Percentiles rank a stretch among this genome's conserved stretches.
Evolutionary conservation across 2,797 vertebrate species (phyloP).

Genomic region (Enteromius radiatus): DNA sequence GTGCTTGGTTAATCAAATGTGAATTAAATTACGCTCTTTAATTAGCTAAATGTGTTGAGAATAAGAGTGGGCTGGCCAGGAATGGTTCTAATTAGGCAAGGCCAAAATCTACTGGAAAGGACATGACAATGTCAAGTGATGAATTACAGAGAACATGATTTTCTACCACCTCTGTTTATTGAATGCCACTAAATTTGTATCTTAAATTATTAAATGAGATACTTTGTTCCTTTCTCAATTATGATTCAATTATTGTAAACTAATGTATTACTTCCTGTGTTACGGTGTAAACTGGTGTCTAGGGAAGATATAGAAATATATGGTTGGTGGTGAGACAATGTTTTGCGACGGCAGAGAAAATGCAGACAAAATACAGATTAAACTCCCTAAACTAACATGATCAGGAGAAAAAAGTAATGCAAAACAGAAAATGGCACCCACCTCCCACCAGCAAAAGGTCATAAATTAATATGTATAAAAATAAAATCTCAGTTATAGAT

Average conservation of each 20-base stretch:
- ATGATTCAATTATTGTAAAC: background rate
- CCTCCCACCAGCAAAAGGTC: no score
- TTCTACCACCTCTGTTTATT: conserved; percentile 28
- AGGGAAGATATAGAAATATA: no score
- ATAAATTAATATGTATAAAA: no score
- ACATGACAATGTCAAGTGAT: conserved; percentile 37
- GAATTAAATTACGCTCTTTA: conserved; percentile 58
- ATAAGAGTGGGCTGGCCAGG: conserved; percentile 45
- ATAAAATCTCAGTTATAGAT: no score
- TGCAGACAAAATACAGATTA: no score
- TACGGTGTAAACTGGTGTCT: no score
- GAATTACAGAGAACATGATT: conserved; percentile 37
- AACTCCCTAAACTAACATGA: no score
- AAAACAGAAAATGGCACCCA: no score
- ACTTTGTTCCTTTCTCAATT: background rate
- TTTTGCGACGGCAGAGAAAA: no score
- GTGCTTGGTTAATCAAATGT: conserved; percentile 52
- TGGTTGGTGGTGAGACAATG: no score
- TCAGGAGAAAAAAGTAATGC: no score
- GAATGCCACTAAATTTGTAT: background rate
- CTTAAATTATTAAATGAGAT: conserved; percentile 1
- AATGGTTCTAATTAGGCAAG: conserved; percentile 42
- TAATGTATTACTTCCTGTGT: background rate
- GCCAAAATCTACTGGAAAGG: conserved; percentile 44
- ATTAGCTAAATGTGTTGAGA: conserved; percentile 53